phyloP scores from a whole-genome alignment of 1,140 invertebrate genomes.

The Caenorhabditis tropicalis region DNA sequence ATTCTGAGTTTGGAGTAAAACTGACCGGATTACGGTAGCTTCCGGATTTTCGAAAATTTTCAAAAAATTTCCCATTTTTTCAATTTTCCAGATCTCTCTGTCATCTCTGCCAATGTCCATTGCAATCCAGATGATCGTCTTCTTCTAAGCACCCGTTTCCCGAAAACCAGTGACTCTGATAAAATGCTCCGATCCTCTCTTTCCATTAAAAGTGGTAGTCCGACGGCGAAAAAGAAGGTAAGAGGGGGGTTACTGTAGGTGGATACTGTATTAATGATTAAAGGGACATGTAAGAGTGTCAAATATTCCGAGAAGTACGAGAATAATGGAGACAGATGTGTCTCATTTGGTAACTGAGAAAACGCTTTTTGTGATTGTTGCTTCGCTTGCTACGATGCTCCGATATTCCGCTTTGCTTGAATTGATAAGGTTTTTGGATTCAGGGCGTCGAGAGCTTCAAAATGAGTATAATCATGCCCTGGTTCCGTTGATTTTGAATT shows the following conservation, averaged over 20 bases:
- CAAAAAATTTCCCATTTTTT: no score
- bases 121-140: slow-evolving; percentile 19
- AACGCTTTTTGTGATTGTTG: slow-evolving; percentile 4
- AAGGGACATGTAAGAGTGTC: background rate
- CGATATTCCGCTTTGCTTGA: no score
- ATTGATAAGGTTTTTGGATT: no score
- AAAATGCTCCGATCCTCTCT: background rate
- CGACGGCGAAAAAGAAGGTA: slow-evolving; percentile 3
- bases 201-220: background rate
- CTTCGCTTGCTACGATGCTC: no score
- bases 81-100: background rate
- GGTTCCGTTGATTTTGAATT: no score
- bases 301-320: background rate
- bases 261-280: background rate
- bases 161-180: background rate
- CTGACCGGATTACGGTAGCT: no score
- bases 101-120: slow-evolving; percentile 50
- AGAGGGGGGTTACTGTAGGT: background rate
- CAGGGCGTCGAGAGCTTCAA: no score
- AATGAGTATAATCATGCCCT: no score
- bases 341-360: background rate
- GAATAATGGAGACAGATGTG: slow-evolving; percentile 23
- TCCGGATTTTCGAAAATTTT: background rate
- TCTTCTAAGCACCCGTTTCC: background rate
- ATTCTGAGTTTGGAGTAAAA: no score